phyloP scores from a whole-genome alignment of 92 coral and sea anemone species.

The Actinernus sp. region DNA sequence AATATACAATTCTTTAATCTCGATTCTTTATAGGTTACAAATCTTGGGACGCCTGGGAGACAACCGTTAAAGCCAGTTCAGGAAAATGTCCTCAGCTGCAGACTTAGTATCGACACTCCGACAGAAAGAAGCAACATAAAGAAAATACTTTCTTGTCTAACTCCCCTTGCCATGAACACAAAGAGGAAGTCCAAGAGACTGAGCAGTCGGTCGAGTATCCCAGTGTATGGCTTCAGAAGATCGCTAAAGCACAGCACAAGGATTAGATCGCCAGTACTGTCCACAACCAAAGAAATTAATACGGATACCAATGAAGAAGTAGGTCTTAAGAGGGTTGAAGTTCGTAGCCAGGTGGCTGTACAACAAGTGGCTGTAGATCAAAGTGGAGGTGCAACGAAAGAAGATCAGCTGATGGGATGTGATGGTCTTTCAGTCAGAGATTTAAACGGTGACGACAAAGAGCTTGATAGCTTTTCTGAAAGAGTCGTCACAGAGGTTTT shows the following conservation, averaged over 20 bases:
- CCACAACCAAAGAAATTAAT: background rate
- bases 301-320: background rate
- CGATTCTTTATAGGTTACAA: slow-evolving; percentile 2
- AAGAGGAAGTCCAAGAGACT: slow-evolving; percentile 22
- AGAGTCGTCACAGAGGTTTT: slow-evolving; percentile 17
- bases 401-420: background rate
- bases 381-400: background rate
- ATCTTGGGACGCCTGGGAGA: slow-evolving; percentile 66
- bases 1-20: too few relatives aligned
- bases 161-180: slow-evolving; percentile 2
- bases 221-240: slow-evolving; percentile 50
- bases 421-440: background rate
- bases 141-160: slow-evolving; percentile 2
- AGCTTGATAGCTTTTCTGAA: slow-evolving; percentile 26
- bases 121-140: slow-evolving; percentile 8
- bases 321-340: background rate
- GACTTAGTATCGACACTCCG: slow-evolving; percentile 7
- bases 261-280: background rate
- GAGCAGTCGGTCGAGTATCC: slow-evolving; percentile 72
- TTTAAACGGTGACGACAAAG: background rate
- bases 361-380: background rate
- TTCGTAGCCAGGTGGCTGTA: background rate
- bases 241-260: background rate
- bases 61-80: slow-evolving; percentile 78
- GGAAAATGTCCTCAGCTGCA: slow-evolving; percentile 56